phyloP scores from a whole-genome alignment of 2,113 vertebrate genomes.

The Pipra filicauda region DNA sequence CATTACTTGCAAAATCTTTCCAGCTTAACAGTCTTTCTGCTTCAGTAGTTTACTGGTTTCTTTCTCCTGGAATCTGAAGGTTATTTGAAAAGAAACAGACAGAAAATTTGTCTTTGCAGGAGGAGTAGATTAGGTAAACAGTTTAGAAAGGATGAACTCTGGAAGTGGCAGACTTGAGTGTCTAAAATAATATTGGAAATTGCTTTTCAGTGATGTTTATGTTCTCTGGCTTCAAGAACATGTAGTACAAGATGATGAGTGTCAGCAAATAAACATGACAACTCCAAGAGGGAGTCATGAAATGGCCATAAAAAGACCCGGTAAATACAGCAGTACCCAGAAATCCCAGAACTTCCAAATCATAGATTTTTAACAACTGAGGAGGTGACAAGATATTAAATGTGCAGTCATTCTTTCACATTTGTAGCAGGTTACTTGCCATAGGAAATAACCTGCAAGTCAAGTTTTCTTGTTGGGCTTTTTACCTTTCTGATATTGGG shows the following conservation, averaged over 20 bases:
- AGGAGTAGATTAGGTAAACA: slow-evolving; percentile 29
- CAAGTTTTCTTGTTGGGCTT: not conserved
- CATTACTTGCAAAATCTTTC: not conserved
- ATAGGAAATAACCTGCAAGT: not conserved
- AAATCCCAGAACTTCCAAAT: slow-evolving; percentile 24
- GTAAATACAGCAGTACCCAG: not conserved
- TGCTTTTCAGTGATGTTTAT: slow-evolving; percentile 34
- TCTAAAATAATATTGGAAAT: slow-evolving; percentile 32
- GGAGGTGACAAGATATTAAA: slow-evolving; percentile 1
- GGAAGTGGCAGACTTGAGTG: not conserved
- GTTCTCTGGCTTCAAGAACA: slow-evolving; percentile 19
- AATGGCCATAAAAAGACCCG: slow-evolving; percentile 13
- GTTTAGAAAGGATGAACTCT: slow-evolving; percentile 17
- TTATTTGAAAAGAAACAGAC: slow-evolving; percentile 48
- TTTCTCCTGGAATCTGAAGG: slow-evolving; percentile 1
- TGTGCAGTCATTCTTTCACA: not conserved
- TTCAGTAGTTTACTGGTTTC: slow-evolving; percentile 6
- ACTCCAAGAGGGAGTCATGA: slow-evolving; percentile 23
- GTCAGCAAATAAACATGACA: slow-evolving; percentile 34
- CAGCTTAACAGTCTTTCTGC: not conserved
- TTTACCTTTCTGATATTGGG: not conserved
- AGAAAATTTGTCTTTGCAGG: slow-evolving; percentile 40
- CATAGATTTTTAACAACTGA: not conserved
- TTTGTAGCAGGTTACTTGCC: not conserved
- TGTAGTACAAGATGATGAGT: not conserved